Percentiles rank a stretch among this genome's conserved stretches.
Conservation (phyloP, 2,797 vertebrate genomes). For the Sebastes itinus region DNA sequence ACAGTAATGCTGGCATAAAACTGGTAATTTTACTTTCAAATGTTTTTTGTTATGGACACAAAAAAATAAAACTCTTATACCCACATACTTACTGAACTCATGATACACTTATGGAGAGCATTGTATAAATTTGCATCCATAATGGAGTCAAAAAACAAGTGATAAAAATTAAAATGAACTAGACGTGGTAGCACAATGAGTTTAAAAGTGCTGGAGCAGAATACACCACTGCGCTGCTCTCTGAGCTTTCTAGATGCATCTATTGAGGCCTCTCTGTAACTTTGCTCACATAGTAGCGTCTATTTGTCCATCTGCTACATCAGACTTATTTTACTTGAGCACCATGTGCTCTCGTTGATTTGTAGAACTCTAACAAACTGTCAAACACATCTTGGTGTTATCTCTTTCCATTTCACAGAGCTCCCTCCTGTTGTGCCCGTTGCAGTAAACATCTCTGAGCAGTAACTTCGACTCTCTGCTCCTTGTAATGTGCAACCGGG, state of each 20-base stretch:
- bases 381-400: slow-evolving; percentile 56
- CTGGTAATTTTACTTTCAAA: background rate
- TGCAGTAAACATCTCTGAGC: slow-evolving; percentile 65
- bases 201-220: background rate
- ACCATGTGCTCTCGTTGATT: slow-evolving; percentile 56
- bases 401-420: slow-evolving; percentile 59
- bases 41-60: background rate
- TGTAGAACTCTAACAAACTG: slow-evolving; percentile 59
- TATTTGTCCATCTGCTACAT: slow-evolving; percentile 31
- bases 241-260: background rate
- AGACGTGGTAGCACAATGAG: too few species aligned
- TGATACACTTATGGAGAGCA: background rate
- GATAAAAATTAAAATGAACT: background rate
- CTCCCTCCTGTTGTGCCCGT: slow-evolving; percentile 38
- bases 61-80: background rate
- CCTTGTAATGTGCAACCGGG: slow-evolving; percentile 57
- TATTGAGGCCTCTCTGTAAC: slow-evolving; percentile 2
- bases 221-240: background rate
- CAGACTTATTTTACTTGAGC: slow-evolving; percentile 54
- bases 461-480: slow-evolving; percentile 51
- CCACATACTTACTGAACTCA: background rate
- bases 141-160: background rate
- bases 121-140: background rate
- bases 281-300: background rate
- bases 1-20: background rate